Conservation (phyloP, 2,797 vertebrate species). For the Microcaecilia unicolor region DNA sequence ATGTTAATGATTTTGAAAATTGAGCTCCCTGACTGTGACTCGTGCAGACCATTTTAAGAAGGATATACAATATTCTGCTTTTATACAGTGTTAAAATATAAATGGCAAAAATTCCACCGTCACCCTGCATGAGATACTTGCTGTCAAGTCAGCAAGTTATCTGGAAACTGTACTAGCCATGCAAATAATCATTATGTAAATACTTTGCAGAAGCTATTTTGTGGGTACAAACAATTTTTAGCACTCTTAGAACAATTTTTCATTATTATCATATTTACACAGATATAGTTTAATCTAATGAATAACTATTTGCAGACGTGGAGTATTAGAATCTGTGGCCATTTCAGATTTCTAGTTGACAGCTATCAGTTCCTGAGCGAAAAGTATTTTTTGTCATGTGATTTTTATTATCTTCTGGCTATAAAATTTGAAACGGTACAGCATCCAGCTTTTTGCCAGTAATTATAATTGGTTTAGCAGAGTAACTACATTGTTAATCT, state of each 20-base stretch:
- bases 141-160: not conserved
- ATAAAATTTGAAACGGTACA: constrained; percentile 24
- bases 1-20: too few relatives aligned
- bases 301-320: too few relatives aligned
- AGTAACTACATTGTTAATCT: constrained; percentile 29
- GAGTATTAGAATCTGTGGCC: too few relatives aligned
- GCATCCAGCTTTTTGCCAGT: constrained; percentile 18
- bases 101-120: not conserved
- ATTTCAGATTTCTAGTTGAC: constrained; percentile 4
- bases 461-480: constrained; percentile 35
- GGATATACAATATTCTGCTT: too few relatives aligned
- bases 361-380: constrained; percentile 14
- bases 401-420: constrained; percentile 23
- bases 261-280: too few relatives aligned
- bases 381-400: constrained; percentile 13
- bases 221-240: not conserved
- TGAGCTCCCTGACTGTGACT: too few relatives aligned
- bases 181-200: not conserved
- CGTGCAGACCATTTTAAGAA: too few relatives aligned
- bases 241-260: too few relatives aligned
- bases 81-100: too few relatives aligned
- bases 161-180: not conserved
- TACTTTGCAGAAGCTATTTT: not conserved
- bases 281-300: too few relatives aligned
- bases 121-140: not conserved